Evolutionary conservation across 2,888 invertebrate species (phyloP).

Genomic region (Steinernema scapterisci): DNA sequence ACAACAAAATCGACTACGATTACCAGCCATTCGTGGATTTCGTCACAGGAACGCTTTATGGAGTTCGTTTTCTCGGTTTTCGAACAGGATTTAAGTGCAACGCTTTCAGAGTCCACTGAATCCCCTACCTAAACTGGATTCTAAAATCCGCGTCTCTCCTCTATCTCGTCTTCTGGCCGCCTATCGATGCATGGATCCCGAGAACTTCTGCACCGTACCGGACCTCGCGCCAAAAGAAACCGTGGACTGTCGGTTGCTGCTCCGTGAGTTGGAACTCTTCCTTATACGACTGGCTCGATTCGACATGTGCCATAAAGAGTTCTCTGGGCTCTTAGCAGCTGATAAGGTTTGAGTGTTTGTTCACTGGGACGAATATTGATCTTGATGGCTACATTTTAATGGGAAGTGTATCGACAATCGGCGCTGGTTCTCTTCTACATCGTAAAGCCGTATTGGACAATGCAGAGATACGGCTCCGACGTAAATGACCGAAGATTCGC

Average conservation of each 20-base stretch:
- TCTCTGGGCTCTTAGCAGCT: background rate
- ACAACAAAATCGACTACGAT: slow-evolving; percentile 2
- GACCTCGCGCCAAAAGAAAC: background rate
- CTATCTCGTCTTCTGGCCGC: background rate
- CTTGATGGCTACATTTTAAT: background rate
- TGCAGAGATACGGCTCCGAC: background rate
- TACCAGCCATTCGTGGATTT: background rate
- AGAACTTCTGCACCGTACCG: background rate
- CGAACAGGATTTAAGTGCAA: background rate
- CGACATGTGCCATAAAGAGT: background rate
- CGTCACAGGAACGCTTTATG: background rate
- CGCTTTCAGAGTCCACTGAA: background rate
- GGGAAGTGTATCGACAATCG: background rate
- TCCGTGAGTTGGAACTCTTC: background rate
- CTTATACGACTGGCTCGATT: background rate
- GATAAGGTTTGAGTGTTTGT: background rate
- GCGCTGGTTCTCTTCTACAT: background rate
- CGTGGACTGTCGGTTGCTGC: background rate
- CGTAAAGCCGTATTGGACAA: background rate
- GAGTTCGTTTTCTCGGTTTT: background rate
- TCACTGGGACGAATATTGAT: background rate
- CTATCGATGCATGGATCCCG: background rate
- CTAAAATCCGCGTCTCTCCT: background rate
- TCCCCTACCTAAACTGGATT: too few relatives aligned
- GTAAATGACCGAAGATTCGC: background rate